Conservation (phyloP, 2,113 vertebrate species). For the Australoheros scitulus region DNA sequence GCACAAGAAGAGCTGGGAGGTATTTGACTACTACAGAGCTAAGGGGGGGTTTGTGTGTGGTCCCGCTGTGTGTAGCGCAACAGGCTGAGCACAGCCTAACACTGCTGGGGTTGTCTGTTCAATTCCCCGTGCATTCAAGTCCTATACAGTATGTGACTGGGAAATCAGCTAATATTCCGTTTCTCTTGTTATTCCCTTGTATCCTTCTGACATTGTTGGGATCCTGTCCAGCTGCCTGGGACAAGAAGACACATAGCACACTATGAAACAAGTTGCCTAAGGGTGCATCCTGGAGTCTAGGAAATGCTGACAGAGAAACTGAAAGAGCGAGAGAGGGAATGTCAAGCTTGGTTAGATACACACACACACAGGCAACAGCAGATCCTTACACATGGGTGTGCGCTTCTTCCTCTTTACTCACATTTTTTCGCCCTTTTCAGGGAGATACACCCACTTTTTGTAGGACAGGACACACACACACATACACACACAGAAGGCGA, state of each 20-base stretch:
- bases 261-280: neutral
- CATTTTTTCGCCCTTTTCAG: constrained; percentile 46
- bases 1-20: neutral
- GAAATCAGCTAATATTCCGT: neutral
- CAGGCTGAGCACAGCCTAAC: neutral
- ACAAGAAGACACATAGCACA: neutral
- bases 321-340: constrained; percentile 14
- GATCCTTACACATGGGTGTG: constrained; percentile 50
- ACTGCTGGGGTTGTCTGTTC: neutral
- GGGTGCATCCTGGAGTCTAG: constrained; percentile 10
- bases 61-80: neutral
- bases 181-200: constrained; percentile 22
- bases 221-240: constrained; percentile 26
- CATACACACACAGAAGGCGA: neutral
- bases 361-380: neutral
- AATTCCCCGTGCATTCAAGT: neutral
- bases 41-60: constrained; percentile 16
- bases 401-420: constrained; percentile 48
- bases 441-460: constrained; percentile 69
- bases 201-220: constrained; percentile 3
- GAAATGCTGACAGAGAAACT: constrained; percentile 30
- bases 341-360: neutral
- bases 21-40: neutral
- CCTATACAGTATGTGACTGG: neutral
- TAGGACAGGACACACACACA: constrained; percentile 44